A percentile compares a stretch with the other conserved stretches of the same genome.
These are phyloP conservation scores for Nothoprocta perdicaria DNA, from an alignment of 2,113 vertebrate genomes.

Conservation along the genomic window DNA sequence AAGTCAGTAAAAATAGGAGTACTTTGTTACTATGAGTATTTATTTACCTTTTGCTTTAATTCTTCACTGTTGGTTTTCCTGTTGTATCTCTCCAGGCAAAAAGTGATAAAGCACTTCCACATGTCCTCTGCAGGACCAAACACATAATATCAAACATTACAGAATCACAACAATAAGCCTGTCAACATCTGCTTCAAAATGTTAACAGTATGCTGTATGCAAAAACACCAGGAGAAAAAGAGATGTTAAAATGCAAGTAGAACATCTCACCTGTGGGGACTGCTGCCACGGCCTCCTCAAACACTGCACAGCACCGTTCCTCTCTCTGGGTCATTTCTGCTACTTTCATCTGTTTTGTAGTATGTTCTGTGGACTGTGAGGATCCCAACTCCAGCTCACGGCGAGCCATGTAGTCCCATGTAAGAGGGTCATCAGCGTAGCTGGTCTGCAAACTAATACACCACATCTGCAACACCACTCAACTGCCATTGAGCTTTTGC, in stretches of 20 bases:
- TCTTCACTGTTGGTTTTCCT: slow-evolving; percentile 89
- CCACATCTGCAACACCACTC: not conserved
- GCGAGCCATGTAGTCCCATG: slow-evolving; percentile 92
- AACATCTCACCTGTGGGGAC: slow-evolving; percentile 83
- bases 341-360: slow-evolving; percentile 79
- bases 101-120: slow-evolving; percentile 91
- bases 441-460: slow-evolving; percentile 83
- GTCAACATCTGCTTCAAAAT: not conserved
- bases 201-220: too few species aligned
- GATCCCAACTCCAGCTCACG: slow-evolving; percentile 81
- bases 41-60: slow-evolving; percentile 85
- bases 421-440: slow-evolving; percentile 82
- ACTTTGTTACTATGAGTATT: not conserved
- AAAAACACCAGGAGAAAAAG: not conserved
- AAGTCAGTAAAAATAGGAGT: not conserved
- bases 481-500: rapidly evolving
- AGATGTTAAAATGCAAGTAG: not conserved
- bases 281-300: slow-evolving; percentile 87
- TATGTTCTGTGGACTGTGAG: slow-evolving; percentile 51
- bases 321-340: slow-evolving; percentile 81
- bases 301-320: slow-evolving; percentile 87
- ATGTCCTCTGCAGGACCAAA: slow-evolving; percentile 82
- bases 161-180: not conserved
- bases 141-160: not conserved
- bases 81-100: slow-evolving; percentile 87